phyloP scores from a whole-genome alignment of 2,888 invertebrate species.

The Hemicrepidius hirtus region DNA sequence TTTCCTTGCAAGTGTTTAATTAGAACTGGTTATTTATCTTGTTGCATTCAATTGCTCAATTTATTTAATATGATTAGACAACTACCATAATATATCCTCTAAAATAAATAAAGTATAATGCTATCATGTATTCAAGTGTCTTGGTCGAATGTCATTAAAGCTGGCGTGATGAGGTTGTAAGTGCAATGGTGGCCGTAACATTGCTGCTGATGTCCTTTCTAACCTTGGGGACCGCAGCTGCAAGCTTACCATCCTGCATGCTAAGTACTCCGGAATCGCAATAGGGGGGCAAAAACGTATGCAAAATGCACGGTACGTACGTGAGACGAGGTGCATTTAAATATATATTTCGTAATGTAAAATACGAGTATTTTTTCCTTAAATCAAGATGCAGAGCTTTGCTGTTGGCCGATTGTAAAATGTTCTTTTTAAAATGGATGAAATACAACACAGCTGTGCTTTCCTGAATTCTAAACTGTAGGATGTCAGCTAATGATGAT shows the following conservation, averaged over 20 bases:
- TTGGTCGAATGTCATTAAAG: conserved; percentile 50
- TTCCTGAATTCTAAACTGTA: too few relatives aligned
- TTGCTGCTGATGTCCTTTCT: conserved; percentile 48
- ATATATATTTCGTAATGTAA: conserved; percentile 36
- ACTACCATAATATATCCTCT: conserved; percentile 12
- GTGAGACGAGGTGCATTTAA: conserved; percentile 47
- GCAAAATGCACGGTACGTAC: conserved; percentile 49
- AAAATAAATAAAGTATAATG: conserved; percentile 35
- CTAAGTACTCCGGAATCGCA: conserved; percentile 49
- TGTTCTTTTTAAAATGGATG: neutral
- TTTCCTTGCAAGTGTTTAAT: too few relatives aligned
- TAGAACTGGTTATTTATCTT: too few relatives aligned
- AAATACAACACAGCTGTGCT: too few relatives aligned
- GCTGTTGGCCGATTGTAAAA: neutral
- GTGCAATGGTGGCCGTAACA: conserved; percentile 48
- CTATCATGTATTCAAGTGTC: conserved; percentile 46
- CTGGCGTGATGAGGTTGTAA: conserved; percentile 50
- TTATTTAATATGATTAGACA: conserved; percentile 30
- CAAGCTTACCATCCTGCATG: conserved; percentile 49
- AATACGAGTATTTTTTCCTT: conserved; percentile 20
- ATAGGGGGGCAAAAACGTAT: conserved; percentile 47
- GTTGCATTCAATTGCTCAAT: conserved; percentile 12
- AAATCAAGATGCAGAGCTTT: conserved; percentile 7
- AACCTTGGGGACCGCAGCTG: conserved; percentile 53
- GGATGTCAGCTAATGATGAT: too few relatives aligned